Evolutionary conservation across 2,888 invertebrate genomes (phyloP).

Genomic region (Timema podura): DNA sequence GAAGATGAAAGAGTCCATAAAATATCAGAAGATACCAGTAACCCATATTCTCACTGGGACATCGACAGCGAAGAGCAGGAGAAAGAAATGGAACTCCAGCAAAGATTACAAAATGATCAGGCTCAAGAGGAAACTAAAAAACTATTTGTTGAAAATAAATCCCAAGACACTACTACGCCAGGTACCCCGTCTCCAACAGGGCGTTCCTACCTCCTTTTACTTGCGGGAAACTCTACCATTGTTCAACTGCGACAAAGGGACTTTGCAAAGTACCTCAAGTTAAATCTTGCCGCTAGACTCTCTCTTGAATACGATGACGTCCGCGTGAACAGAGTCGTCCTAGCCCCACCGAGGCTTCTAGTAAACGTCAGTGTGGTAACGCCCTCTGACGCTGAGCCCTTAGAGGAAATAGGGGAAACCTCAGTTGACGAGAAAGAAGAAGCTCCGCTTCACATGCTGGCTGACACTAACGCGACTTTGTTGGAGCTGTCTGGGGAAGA

Average conservation of each 20-base stretch:
- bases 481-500: constrained; percentile 41
- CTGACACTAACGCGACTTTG: constrained; percentile 40
- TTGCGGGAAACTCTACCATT: constrained; percentile 40
- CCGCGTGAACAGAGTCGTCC: constrained; percentile 38
- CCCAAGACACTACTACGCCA: neutral
- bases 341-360: constrained; percentile 39
- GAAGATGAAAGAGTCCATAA: constrained; percentile 33
- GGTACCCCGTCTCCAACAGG: constrained; percentile 15
- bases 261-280: constrained; percentile 40
- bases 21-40: constrained; percentile 27
- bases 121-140: neutral
- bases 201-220: constrained; percentile 36
- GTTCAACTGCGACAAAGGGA: constrained; percentile 39
- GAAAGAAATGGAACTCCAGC: constrained; percentile 32
- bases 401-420: constrained; percentile 27
- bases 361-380: constrained; percentile 40
- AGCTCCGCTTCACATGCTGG: constrained; percentile 38
- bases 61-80: constrained; percentile 39
- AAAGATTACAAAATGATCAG: constrained; percentile 28
- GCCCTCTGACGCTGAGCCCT: constrained; percentile 26
- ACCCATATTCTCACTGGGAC: constrained; percentile 38
- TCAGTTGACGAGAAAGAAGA: constrained; percentile 35
- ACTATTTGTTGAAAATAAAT: neutral
- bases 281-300: constrained; percentile 40
- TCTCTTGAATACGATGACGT: constrained; percentile 41